These are phyloP conservation scores for Cettia cetti DNA, from an alignment of 2,113 vertebrate genomes.

Conservation along the genomic window DNA sequence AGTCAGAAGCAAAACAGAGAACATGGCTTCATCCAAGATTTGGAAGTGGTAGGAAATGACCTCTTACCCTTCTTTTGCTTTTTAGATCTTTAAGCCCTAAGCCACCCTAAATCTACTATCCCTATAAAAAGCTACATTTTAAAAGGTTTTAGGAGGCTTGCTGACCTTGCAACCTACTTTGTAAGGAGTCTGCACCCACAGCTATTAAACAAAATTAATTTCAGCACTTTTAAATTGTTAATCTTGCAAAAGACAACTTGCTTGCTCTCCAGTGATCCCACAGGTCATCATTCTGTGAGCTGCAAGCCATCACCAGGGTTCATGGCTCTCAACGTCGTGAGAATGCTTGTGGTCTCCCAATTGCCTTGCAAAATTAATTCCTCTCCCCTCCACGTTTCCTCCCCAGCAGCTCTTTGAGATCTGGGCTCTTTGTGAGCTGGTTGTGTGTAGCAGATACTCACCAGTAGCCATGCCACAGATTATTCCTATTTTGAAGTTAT, in stretches of 20 bases:
- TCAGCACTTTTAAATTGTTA: conserved; percentile 63
- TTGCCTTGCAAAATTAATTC: conserved; percentile 27
- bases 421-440: neutral
- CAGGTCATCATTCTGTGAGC: conserved; percentile 15
- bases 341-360: conserved; percentile 23
- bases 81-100: conserved; percentile 13
- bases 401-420: neutral
- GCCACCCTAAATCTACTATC: conserved; percentile 43
- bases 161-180: conserved; percentile 61
- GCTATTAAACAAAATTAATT: conserved; percentile 65
- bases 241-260: conserved; percentile 58
- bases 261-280: conserved; percentile 45
- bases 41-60: conserved; percentile 3
- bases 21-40: neutral
- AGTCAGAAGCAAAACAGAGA: neutral
- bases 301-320: conserved; percentile 18
- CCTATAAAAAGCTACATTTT: conserved; percentile 33
- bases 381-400: neutral
- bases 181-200: conserved; percentile 48
- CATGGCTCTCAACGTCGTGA: neutral
- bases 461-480: neutral
- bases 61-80: conserved; percentile 2
- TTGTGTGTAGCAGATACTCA: neutral
- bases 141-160: conserved; percentile 59
- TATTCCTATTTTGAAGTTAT: neutral